A percentile compares a stretch with the other conserved stretches of the same genome.
These are phyloP conservation scores for Phataginus tetradactyla DNA, from an alignment of 2,797 vertebrate species.

Conservation along the genomic window DNA sequence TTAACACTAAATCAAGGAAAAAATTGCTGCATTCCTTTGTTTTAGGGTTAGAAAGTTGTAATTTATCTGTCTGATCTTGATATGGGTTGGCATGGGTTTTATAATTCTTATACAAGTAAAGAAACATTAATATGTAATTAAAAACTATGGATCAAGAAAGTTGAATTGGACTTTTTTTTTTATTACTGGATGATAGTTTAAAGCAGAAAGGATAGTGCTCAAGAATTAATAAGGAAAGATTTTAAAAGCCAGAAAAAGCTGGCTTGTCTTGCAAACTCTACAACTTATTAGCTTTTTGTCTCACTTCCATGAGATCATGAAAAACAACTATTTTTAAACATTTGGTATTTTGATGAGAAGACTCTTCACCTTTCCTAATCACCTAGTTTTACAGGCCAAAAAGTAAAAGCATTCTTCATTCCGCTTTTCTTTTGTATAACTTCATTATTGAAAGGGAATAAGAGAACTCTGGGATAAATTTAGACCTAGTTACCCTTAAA, in stretches of 20 bases:
- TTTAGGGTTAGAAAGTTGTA: background rate
- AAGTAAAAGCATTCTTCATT: background rate
- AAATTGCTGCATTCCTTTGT: background rate
- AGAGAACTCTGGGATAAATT: background rate
- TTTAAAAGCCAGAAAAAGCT: background rate
- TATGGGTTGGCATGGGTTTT: background rate
- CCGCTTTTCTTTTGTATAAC: background rate
- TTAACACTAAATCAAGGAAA: background rate
- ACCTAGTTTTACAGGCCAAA: background rate
- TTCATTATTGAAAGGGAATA: background rate
- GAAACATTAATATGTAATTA: too few relatives aligned
- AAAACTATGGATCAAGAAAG: background rate
- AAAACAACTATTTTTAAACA: background rate
- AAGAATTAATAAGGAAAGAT: background rate
- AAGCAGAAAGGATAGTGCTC: background rate
- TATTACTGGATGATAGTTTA: background rate
- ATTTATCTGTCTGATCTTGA: background rate
- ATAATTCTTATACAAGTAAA: background rate
- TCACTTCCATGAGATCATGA: background rate
- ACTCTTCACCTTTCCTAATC: background rate
- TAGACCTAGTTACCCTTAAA: background rate
- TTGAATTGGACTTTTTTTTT: background rate
- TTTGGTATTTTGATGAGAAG: background rate
- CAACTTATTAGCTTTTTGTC: background rate
- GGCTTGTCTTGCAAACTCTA: background rate